phyloP scores from a whole-genome alignment of 2,797 vertebrate species.

The Cheirogaleus major region DNA sequence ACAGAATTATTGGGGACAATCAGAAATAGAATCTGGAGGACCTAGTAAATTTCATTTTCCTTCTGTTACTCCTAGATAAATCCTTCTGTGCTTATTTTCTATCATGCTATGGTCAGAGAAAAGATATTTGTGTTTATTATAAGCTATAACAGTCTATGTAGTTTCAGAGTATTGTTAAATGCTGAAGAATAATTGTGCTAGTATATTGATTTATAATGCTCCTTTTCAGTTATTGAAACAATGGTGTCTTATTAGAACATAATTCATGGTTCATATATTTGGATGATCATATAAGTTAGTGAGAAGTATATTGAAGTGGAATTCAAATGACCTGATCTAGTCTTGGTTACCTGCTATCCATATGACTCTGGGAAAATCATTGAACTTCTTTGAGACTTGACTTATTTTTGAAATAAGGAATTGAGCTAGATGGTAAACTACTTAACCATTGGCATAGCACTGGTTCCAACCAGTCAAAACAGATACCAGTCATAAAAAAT shows the following conservation, averaged over 20 bases:
- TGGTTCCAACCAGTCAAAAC: neutral
- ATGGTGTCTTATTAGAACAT: slow-evolving; percentile 26
- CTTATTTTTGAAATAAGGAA: slow-evolving; percentile 31
- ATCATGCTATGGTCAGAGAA: neutral
- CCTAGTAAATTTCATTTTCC: slow-evolving; percentile 19
- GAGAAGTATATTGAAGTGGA: neutral
- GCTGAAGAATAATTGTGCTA: neutral
- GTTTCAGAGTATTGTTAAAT: slow-evolving; percentile 17
- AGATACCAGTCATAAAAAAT: neutral
- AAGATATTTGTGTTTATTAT: slow-evolving; percentile 2
- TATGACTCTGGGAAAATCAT: neutral
- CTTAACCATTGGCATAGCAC: neutral
- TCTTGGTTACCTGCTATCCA: neutral
- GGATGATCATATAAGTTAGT: neutral
- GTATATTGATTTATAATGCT: neutral
- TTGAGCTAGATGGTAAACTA: neutral
- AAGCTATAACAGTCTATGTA: neutral
- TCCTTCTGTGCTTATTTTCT: neutral
- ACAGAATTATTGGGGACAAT: neutral
- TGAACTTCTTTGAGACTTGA: slow-evolving; percentile 12
- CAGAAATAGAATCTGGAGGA: neutral
- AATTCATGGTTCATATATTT: neutral
- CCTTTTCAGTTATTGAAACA: neutral
- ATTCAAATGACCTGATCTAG: neutral
- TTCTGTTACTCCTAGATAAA: neutral